Base-by-base conservation (phyloP, 2,113 vertebrate genomes). In the Cinclus cinclus region DNA sequence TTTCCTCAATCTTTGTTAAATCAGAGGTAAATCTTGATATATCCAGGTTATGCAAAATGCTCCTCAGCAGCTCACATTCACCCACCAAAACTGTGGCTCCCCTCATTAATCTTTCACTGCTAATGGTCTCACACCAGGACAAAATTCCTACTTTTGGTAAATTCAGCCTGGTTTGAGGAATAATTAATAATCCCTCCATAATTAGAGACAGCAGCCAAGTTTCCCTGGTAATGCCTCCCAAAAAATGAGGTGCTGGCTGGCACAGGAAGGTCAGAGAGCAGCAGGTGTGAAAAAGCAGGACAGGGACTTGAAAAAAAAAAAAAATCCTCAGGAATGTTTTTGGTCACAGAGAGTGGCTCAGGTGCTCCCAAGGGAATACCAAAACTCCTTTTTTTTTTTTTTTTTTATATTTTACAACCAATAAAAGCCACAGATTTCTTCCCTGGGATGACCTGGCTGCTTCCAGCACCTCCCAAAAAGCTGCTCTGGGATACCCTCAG, bases 351-450 rank as follows among this genome's bases (percentile, higher is more conserved):
- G 23, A 18, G 9, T 1, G 2, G 5, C 68, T 42, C 59, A 15
- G 31, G 22, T 5, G 4, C 8, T 11, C 15, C 16, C 50, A 28
- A 28, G 49, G 18, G 17, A 80, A 59, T 0, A 27, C 10, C 24
- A 23, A 3, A 65, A 4, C 4, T 35, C 8, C 4, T 15, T 30
- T n/a, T n/a, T n/a, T n/a, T n/a, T n/a, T n/a, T n/a, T n/a, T n/a
- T n/a, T 37, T 49, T 22, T 9, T 1, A 0, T 3, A 4, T 30
- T 49, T 63, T n/a, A 2, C 44, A 70, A 20, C 25, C 60, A 23
- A 13, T 1, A 15, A 41, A 59, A 92, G 1, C 5, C 22, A 4
- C 4, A 2, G 6, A 7, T 20, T 70, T 7, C 2, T 0, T 21
- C 18, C 35, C 37, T 10, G 10, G 0, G 7, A 1, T 37, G 53